Base-by-base conservation (phyloP, 2,113 vertebrate genomes). In the Xenopus laevis region DNA sequence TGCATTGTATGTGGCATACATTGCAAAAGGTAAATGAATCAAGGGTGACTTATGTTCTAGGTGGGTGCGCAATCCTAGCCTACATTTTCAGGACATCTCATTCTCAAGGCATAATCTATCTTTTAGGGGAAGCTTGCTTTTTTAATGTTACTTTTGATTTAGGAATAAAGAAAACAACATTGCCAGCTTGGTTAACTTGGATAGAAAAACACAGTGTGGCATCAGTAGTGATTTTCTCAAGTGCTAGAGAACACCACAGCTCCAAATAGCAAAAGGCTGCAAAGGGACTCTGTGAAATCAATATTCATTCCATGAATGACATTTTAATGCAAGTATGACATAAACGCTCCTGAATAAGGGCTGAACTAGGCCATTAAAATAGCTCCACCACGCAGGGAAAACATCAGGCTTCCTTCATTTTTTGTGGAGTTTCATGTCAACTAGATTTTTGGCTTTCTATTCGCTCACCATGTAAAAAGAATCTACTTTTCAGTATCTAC, bases 401-500 rank as follows among this genome's bases (percentile, higher is more conserved):
- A 55, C 53, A 55, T 55, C 53, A 55, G 53, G 53, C 53, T 1
- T 8, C 17, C 53, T 55, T 9, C 53, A 55, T 55, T n/a, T 27
- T 55, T 55, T 55, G 8, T 55, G 47, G 17, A 55, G 53, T 55
- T 55, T n/a, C 27, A 27, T 13, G 20, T 23, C 58, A 27, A 60
- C 20, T 23, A 27, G 10, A 60, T 60, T 27, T 40, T 60, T 23
- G 58, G 11, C 21, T 60, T 60, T 60, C 13, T 5, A 23, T 60
- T 60, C 21, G 3, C 58, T 10, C 10, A 60, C 18, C 10, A 13
- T 16, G 1, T 23, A 13, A 10, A 45, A 44, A 20, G 58, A 47
- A 46, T 10, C 58, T 20, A 27, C 45, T 61, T 59, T 73, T 73
- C 33, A 65, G 20, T 46, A 47, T 73, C 20, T 30, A 50, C n/a